A percentile compares a stretch with the other conserved stretches of the same genome.
Evolutionary conservation across 2,797 vertebrate genomes (phyloP).

Genomic region (Prionace glauca): DNA sequence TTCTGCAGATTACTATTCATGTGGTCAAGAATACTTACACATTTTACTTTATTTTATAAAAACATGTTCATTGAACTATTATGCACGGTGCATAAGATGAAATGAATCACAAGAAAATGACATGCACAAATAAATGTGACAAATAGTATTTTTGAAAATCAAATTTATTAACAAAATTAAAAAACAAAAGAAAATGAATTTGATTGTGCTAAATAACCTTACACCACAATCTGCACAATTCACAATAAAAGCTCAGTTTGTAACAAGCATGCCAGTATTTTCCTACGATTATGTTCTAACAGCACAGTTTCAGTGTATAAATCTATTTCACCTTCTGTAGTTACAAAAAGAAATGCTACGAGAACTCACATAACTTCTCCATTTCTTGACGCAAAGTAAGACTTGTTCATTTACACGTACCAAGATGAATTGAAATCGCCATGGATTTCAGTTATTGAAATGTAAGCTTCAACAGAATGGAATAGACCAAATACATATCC

Average conservation of each 20-base stretch:
- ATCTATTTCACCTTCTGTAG: neutral
- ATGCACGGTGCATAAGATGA: neutral
- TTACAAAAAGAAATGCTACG: neutral
- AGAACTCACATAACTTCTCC: neutral
- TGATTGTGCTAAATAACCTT: neutral
- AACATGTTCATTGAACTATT: neutral
- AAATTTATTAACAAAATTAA: slow-evolving; percentile 32
- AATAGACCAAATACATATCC: neutral
- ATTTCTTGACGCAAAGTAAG: neutral
- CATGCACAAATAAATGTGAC: slow-evolving; percentile 23
- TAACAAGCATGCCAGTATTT: neutral
- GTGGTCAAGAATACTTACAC: neutral
- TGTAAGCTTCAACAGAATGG: neutral
- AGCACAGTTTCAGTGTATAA: neutral
- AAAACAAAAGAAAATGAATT: slow-evolving; percentile 14
- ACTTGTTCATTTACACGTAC: neutral
- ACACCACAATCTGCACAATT: neutral
- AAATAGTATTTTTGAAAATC: neutral
- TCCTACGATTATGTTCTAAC: neutral
- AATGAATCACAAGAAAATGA: neutral
- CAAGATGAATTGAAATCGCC: neutral
- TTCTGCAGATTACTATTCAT: neutral
- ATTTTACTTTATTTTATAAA: neutral
- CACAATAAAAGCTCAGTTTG: neutral
- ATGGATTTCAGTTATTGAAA: neutral